These are phyloP conservation scores for Drosophila guanche DNA, from an alignment of 1,140 invertebrate genomes.

Conservation along the genomic window DNA sequence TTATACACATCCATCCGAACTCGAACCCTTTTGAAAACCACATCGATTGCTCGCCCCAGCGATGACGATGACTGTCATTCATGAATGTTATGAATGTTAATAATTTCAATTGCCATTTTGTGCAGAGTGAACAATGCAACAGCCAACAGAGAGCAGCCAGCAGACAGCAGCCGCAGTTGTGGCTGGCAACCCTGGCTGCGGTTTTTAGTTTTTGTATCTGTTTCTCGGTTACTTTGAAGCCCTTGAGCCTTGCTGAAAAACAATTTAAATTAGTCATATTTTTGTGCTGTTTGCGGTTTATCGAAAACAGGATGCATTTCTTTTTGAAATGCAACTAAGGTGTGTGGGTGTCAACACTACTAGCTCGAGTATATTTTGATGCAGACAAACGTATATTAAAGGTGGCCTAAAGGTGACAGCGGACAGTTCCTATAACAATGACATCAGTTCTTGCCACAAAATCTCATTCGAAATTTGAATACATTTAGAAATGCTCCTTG, in stretches of 20 bases:
- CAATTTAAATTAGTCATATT: conserved; percentile 29
- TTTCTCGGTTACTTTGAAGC: conserved; percentile 40
- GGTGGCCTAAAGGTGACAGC: too few species aligned
- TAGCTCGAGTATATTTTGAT: too few species aligned
- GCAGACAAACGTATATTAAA: too few species aligned
- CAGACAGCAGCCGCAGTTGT: conserved; percentile 11
- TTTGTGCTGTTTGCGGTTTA: conserved; percentile 16
- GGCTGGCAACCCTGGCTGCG: conserved; percentile 30
- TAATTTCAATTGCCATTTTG: conserved; percentile 46
- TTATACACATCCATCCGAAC: conserved; percentile 27
- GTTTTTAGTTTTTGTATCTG: conserved; percentile 25
- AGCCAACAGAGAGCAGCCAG: conserved; percentile 15
- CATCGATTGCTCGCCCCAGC: conserved; percentile 7
- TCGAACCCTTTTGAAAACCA: conserved; percentile 12
- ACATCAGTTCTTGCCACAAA: too few species aligned
- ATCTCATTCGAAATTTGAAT: too few species aligned
- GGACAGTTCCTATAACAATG: too few species aligned
- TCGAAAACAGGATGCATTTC: background rate
- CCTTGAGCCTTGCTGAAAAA: conserved; percentile 15
- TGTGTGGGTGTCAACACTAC: too few species aligned
- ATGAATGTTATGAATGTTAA: conserved; percentile 50
- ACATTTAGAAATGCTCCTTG: too few species aligned
- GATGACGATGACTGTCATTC: conserved; percentile 40
- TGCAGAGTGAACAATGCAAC: conserved; percentile 24
- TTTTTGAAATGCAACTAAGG: too few species aligned